Conservation (phyloP, 2,888 invertebrate species). For the Tridacna crocea region DNA sequence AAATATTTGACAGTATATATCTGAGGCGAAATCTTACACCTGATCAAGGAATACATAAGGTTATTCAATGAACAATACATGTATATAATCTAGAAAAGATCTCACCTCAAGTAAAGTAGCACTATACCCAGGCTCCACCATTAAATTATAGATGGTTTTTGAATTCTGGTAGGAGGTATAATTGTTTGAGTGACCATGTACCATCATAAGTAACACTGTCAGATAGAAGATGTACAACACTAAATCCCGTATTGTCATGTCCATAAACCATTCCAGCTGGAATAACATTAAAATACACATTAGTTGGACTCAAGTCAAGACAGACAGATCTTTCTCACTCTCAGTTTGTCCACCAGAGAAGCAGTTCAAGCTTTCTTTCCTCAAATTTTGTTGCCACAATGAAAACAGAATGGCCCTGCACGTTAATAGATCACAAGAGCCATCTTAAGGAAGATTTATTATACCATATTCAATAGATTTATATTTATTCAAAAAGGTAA, state of each 20-base stretch:
- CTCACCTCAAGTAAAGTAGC: neutral
- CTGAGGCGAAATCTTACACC: too few relatives aligned
- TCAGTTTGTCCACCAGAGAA: neutral
- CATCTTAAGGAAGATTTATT: too few relatives aligned
- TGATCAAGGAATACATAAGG: too few relatives aligned
- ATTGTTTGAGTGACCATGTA: slow-evolving; percentile 63
- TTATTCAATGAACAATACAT: too few relatives aligned
- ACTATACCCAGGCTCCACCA: slow-evolving; percentile 42
- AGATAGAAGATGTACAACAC: slow-evolving; percentile 67
- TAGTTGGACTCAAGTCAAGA: neutral
- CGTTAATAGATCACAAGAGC: too few relatives aligned
- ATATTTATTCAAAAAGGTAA: too few relatives aligned
- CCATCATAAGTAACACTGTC: slow-evolving; percentile 51
- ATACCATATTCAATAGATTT: too few relatives aligned
- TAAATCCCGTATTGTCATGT: slow-evolving; percentile 58
- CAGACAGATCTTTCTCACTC: neutral
- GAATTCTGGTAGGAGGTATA: slow-evolving; percentile 39
- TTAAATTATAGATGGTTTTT: slow-evolving; percentile 48
- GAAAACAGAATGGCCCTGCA: too few relatives aligned
- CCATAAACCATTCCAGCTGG: slow-evolving; percentile 58
- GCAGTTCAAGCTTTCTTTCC: too few relatives aligned
- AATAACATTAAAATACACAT: neutral
- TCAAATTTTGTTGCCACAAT: too few relatives aligned
- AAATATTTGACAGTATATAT: too few relatives aligned
- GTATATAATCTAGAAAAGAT: too few relatives aligned